Evolutionary conservation across 2,113 vertebrate genomes (phyloP).

Genomic region (Tachuris rubrigastra): DNA sequence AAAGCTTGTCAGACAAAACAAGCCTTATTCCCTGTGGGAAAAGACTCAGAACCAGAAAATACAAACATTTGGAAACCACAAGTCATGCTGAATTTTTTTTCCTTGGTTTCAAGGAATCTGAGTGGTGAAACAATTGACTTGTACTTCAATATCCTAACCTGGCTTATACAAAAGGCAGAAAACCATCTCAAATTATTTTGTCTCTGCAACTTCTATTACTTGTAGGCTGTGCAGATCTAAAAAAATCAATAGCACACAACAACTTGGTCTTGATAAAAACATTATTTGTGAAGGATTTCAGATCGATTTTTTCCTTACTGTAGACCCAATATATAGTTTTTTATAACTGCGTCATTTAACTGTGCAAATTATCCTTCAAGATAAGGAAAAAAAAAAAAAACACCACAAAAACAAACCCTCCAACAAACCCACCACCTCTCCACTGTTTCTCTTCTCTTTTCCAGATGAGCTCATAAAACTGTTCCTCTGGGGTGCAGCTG

Average conservation of each 20-base stretch:
- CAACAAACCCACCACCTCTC: background rate
- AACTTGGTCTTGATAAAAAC: constrained; percentile 51
- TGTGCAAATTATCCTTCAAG: background rate
- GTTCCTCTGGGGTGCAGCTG: background rate
- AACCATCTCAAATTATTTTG: constrained; percentile 28
- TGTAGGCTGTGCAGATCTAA: background rate
- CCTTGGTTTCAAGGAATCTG: background rate
- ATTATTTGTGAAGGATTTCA: constrained; percentile 37
- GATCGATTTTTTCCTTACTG: constrained; percentile 17
- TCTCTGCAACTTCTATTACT: constrained; percentile 7
- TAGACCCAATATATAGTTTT: background rate
- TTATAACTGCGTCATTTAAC: background rate
- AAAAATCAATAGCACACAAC: constrained; percentile 54
- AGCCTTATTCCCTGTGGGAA: background rate
- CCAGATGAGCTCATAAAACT: background rate
- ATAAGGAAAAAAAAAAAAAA: background rate
- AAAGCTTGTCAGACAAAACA: background rate
- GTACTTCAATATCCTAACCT: background rate
- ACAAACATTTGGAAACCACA: background rate
- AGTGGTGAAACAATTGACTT: background rate
- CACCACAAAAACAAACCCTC: background rate
- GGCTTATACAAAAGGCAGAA: constrained; percentile 13
- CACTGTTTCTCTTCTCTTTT: background rate
- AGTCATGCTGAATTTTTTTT: background rate
- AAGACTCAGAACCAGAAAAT: background rate